Conservation (phyloP, 2,888 invertebrate species). For the Eutolmus rufibarbis region DNA sequence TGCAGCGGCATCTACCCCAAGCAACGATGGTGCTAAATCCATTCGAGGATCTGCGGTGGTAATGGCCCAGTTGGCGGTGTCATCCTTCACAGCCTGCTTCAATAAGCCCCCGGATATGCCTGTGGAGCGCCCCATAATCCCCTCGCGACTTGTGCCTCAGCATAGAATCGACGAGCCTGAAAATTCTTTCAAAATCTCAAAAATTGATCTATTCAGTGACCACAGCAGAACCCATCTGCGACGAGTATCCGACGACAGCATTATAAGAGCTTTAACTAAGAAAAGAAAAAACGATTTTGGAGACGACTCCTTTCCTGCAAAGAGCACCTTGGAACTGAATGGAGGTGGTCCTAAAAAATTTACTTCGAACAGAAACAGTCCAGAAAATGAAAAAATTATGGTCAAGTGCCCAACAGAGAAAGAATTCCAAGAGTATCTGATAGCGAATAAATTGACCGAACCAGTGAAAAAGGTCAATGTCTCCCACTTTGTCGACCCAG, state of each 20-base stretch:
- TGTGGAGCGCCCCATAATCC: slow-evolving; percentile 58
- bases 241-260: slow-evolving; percentile 41
- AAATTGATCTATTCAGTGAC: neutral
- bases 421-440: slow-evolving; percentile 50
- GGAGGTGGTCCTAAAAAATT: slow-evolving; percentile 7
- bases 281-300: slow-evolving; percentile 41
- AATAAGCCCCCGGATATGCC: slow-evolving; percentile 59
- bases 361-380: neutral
- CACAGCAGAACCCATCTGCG: neutral
- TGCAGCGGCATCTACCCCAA: neutral
- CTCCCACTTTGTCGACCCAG: slow-evolving; percentile 1
- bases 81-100: slow-evolving; percentile 56
- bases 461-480: slow-evolving; percentile 49
- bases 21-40: neutral
- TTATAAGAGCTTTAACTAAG: slow-evolving; percentile 30
- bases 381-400: slow-evolving; percentile 38
- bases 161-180: neutral
- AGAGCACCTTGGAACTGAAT: neutral
- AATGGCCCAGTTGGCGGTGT: slow-evolving; percentile 54
- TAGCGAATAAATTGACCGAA: slow-evolving; percentile 49
- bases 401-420: slow-evolving; percentile 50
- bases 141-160: slow-evolving; percentile 52
- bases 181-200: neutral
- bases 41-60: slow-evolving; percentile 53
- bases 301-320: neutral